Evolutionary conservation across 92 coral and sea anemone genomes (phyloP).

Genomic region (Virgularia gustaviana): DNA sequence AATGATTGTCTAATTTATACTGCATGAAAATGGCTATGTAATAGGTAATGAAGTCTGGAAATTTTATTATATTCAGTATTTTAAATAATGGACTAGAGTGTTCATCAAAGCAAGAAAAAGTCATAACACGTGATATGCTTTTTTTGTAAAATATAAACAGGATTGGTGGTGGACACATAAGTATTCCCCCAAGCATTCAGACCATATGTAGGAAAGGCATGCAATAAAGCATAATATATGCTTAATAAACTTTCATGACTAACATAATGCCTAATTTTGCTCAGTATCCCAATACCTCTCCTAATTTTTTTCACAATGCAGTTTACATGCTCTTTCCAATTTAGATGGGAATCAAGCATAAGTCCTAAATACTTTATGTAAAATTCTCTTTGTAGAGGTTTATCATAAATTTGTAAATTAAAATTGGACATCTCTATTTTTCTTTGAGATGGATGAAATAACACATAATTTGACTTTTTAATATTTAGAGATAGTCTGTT

Average conservation of each 20-base stretch:
- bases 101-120: too few species aligned
- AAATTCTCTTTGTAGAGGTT: neutral
- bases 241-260: neutral
- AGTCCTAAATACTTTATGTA: slow-evolving; percentile 5
- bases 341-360: neutral
- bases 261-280: neutral
- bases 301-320: too few species aligned
- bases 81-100: too few species aligned
- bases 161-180: too few species aligned
- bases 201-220: neutral
- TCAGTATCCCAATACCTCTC: too few species aligned
- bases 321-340: too few species aligned
- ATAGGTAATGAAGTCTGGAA: too few species aligned
- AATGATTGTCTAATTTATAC: too few species aligned
- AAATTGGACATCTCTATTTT: neutral
- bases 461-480: slow-evolving; percentile 44
- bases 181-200: neutral
- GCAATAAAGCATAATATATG: neutral
- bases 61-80: too few species aligned
- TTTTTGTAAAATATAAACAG: too few species aligned
- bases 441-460: slow-evolving; percentile 24
- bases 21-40: too few species aligned
- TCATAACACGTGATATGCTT: too few species aligned
- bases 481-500: slow-evolving; percentile 47
- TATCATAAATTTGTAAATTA: neutral